Conservation (phyloP, 2,113 vertebrate genomes). For the Fregata magnificens region DNA sequence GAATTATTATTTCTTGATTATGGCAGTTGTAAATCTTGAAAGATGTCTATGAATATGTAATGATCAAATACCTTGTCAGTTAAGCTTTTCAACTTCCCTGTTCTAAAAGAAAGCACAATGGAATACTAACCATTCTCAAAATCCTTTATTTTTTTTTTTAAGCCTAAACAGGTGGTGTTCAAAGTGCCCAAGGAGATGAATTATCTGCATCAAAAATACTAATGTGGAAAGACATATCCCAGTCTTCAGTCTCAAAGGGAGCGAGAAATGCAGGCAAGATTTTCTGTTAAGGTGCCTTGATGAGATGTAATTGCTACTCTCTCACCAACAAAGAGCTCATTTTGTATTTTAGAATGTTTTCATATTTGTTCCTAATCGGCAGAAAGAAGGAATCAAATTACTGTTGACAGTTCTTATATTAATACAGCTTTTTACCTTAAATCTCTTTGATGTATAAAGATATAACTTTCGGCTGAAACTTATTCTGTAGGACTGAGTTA, state of each 20-base stretch:
- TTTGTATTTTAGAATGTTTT: not conserved
- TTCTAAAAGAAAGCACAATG: not conserved
- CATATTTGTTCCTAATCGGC: not conserved
- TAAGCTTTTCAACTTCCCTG: not conserved
- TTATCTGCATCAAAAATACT: not conserved
- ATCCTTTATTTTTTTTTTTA: not conserved
- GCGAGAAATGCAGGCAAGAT: not conserved
- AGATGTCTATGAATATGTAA: not conserved
- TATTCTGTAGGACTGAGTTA: not conserved
- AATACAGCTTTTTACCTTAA: not conserved
- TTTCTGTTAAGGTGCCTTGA: slow-evolving; percentile 22
- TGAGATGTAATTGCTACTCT: slow-evolving; percentile 19
- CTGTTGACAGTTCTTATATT: not conserved
- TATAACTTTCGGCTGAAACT: not conserved
- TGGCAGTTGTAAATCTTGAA: not conserved
- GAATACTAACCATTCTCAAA: not conserved
- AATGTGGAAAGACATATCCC: not conserved
- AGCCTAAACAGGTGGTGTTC: not conserved
- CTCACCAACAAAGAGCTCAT: not conserved
- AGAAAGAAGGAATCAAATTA: not conserved
- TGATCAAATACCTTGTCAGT: not conserved
- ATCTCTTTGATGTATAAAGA: not conserved
- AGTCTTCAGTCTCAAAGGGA: not conserved
- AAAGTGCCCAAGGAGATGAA: not conserved
- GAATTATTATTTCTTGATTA: not conserved